Base-by-base conservation (phyloP, 2,797 vertebrate genomes). In the Chloroceryle amazona region DNA sequence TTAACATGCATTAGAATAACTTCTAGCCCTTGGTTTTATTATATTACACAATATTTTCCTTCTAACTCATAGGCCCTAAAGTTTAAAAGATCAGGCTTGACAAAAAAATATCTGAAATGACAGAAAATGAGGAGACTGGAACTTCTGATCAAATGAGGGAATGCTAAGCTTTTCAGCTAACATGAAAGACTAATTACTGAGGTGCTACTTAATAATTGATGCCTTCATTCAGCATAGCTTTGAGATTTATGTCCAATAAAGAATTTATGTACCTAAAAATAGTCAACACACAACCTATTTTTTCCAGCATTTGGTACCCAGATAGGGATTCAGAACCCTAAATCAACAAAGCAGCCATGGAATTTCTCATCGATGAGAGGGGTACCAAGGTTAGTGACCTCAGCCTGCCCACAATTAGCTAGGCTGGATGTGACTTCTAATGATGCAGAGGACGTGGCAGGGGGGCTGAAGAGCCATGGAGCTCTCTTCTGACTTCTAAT, bases 221-320 rank as follows among this genome's bases (percentile, higher is more conserved):
- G 76, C 35, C 44, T 92, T 75, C 37, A 65, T 93, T 93, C 83
- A 81, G 41, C 58, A 62, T 31, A 90, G 70, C 78, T 86, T 74
- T 81, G 89, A 95, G 86, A 81, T 92, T 92, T 94, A 89, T 60
- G 81, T 83, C 68, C 90, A 95, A 93, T 93, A 78, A 96, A 89
- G 65, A 89, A 94, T 91, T 89, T 68, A 93, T 92, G 67, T 80
- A 76, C 55, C 90, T 96, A 94, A 96, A 96, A 96, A 95, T 96
- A 95, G 91, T 51, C 78, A 93, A 82, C n/a, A 80, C 17, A 19
- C 31, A 87, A 60, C 51, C 11, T 89, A 76, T 66, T 95, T 95
- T 95, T 97, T 58, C 49, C 63, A 76, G n/a, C 44, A 5, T 85
- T 73, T 89, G 44, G 35, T 82, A 47, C 39, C 47, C 52, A 89